Percentiles rank a stretch among this genome's conserved stretches.
These are phyloP conservation scores for Sylvia atricapilla DNA, from an alignment of 2,113 vertebrate genomes.

Conservation along the genomic window DNA sequence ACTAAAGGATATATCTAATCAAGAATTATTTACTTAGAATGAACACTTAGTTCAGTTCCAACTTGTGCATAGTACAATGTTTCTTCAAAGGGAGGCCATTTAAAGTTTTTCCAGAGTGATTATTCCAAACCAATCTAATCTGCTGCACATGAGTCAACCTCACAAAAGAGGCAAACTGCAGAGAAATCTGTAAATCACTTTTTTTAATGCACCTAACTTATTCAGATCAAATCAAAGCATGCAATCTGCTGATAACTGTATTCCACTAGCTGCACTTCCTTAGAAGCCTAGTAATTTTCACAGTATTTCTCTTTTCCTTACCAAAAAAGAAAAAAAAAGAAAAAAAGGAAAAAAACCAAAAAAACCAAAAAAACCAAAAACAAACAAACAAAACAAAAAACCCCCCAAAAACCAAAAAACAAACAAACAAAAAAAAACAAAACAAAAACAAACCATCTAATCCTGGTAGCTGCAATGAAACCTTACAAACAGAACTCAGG, in stretches of 20 bases:
- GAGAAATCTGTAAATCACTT: slow-evolving; percentile 11
- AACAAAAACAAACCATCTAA: background rate
- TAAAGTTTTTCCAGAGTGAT: background rate
- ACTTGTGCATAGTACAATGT: background rate
- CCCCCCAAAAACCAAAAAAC: no score
- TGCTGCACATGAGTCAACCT: background rate
- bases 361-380: background rate
- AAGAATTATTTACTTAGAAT: background rate
- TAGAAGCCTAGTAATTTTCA: slow-evolving; percentile 23
- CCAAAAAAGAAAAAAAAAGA: background rate
- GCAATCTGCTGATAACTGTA: slow-evolving; percentile 39
- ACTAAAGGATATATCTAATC: background rate
- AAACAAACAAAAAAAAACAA: background rate
- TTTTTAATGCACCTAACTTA: background rate
- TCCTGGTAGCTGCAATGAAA: background rate
- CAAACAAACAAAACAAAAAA: background rate
- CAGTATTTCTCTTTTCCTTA: background rate
- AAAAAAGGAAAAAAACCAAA: no score
- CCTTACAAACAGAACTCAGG: background rate
- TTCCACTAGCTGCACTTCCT: background rate
- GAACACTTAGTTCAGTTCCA: background rate
- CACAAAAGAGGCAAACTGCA: background rate
- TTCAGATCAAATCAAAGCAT: slow-evolving; percentile 37
- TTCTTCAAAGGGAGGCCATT: background rate
- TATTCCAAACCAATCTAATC: slow-evolving; percentile 20